Evolutionary conservation across 2,888 invertebrate genomes (phyloP).

Genomic region (Pyrrhosoma nymphula): DNA sequence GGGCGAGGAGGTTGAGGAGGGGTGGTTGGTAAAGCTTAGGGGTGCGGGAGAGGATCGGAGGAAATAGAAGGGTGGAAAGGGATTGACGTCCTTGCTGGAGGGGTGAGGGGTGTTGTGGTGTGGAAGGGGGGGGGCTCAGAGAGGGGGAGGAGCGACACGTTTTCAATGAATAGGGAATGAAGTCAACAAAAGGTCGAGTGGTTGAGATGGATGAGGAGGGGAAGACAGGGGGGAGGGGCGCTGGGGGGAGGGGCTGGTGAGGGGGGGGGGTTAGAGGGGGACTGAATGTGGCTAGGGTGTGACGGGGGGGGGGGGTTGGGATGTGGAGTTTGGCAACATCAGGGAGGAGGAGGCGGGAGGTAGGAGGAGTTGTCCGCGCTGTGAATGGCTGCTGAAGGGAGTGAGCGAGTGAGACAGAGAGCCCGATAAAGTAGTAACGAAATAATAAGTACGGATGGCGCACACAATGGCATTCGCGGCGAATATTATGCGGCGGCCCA

Average conservation of each 20-base stretch:
- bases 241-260: neutral
- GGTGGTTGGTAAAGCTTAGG: neutral
- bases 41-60: neutral
- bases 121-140: neutral
- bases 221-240: neutral
- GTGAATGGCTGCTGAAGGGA: neutral
- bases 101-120: neutral
- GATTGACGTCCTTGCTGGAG: slow-evolving; percentile 7
- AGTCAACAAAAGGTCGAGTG: slow-evolving; percentile 65
- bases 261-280: neutral
- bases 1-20: neutral
- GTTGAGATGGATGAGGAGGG: neutral
- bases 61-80: neutral
- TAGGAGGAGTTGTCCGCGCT: neutral
- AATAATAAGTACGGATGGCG: neutral
- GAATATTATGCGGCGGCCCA: neutral
- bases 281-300: no score
- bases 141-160: slow-evolving; percentile 14
- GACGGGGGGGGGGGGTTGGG: neutral
- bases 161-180: slow-evolving; percentile 67
- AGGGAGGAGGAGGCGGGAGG: neutral
- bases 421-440: neutral
- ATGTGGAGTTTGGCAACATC: no score
- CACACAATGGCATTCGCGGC: neutral
- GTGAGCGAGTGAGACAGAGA: neutral